Evolutionary conservation across 2,888 invertebrate species (phyloP), one percentile per base, ranked within the genome.

Genomic region (Pocota personata): DNA sequence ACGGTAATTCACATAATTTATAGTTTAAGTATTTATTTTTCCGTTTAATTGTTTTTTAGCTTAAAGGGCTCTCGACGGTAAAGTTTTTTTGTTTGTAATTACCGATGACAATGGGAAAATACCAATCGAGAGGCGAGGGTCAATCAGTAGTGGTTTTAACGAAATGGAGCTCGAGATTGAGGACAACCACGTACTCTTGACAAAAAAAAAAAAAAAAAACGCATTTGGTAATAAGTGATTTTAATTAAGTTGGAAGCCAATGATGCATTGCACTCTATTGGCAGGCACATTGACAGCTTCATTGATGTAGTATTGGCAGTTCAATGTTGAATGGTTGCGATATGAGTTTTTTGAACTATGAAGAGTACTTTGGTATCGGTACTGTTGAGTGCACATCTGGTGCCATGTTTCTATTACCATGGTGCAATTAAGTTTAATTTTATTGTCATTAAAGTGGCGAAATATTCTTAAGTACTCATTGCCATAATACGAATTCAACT

Each of bases 1-100:
- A 72, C 58, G 71, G 71, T 72, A 72, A 48, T 58, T 72, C 71
- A 58, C 35, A 72, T 58, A 58, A 72, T 58, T 58, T 58, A 35
- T 40, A 21, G 46, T 72, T 48, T 48, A 48, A 57, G n/a, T 43
- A 32, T 43, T 21, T 57, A 19, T 21, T 57, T 46, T 43, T 43
- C 21, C 21, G 19, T 71, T 57, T 30, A 30, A 14, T 57, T 43
- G 19, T 19, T 57, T 30, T 27, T 24, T 37, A 2, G 35, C n/a
- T 16, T 3, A 3, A 32, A 55, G 30, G 12, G n/a, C 24, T 10
- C 46, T 43, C 16, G 19, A 46, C 32, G 46, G 43, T 57, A 21
- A 32, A 40, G 30, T 32, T 52, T 27, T 14, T 16, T 24, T 35
- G 19, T 48, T 72, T 24, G 12, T 48, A 72, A 58, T 48, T 19